Evolutionary conservation across 2,888 invertebrate genomes (phyloP).

Genomic region (Thereva unica): DNA sequence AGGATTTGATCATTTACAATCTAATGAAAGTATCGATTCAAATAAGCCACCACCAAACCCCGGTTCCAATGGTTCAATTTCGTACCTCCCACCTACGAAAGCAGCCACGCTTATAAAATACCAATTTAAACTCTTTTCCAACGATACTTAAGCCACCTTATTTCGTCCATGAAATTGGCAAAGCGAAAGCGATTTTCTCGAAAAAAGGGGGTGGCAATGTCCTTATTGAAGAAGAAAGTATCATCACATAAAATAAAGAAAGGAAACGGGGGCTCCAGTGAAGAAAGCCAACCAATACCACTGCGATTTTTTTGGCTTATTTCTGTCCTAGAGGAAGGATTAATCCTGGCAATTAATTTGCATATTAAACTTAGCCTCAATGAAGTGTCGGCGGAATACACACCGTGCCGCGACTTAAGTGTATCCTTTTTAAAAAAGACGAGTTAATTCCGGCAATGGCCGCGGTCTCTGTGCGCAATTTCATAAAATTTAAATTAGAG

Average conservation of each 20-base stretch:
- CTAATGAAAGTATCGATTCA: too few relatives aligned
- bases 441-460: constrained; percentile 21
- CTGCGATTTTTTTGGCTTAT: constrained; percentile 18
- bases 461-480: neutral
- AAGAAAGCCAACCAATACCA: neutral
- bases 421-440: neutral
- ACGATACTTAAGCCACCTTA: too few relatives aligned
- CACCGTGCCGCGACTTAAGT: constrained; percentile 9
- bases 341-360: constrained; percentile 32
- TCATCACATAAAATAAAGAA: neutral
- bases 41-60: too few relatives aligned
- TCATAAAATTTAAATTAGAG: constrained; percentile 31
- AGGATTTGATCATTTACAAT: too few relatives aligned
- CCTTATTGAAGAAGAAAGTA: neutral
- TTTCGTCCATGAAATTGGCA: too few relatives aligned
- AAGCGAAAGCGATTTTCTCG: too few relatives aligned
- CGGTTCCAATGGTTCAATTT: too few relatives aligned
- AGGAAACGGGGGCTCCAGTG: constrained; percentile 12
- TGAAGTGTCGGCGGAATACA: constrained; percentile 3
- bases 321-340: constrained; percentile 14
- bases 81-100: too few relatives aligned
- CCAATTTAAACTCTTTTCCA: too few relatives aligned
- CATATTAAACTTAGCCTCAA: constrained; percentile 27
- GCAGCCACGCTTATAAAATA: too few relatives aligned
- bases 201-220: neutral